These are phyloP conservation scores for Drosophila littoralis DNA, from an alignment of 1,140 invertebrate genomes.

Conservation along the genomic window DNA sequence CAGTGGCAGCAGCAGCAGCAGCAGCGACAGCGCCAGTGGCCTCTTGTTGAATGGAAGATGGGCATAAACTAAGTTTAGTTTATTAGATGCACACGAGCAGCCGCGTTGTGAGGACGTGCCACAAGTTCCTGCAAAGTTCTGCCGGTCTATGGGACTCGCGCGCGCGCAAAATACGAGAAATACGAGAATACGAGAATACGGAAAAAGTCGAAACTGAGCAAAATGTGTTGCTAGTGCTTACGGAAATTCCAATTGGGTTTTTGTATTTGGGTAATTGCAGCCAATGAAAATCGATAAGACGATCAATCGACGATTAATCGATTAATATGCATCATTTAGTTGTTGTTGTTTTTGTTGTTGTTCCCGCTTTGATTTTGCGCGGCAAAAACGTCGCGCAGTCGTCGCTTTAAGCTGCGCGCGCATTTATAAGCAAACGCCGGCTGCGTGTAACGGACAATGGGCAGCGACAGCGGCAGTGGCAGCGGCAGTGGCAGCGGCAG, in stretches of 20 bases:
- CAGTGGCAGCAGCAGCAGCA: constrained; percentile 19
- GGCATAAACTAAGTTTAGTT: constrained; percentile 64
- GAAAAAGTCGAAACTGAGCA: background rate
- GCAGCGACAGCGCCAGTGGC: constrained; percentile 25
- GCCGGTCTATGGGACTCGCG: constrained; percentile 20
- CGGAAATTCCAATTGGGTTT: constrained; percentile 2
- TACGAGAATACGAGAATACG: background rate
- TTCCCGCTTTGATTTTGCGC: constrained; percentile 18
- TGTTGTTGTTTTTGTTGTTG: constrained; percentile 30
- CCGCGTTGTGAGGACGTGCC: constrained; percentile 75
- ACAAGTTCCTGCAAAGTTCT: constrained; percentile 34
- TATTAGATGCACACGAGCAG: constrained; percentile 83
- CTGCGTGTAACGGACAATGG: constrained; percentile 28
- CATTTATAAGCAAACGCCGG: constrained; percentile 29
- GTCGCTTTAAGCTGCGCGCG: constrained; percentile 53
- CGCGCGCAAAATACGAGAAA: constrained; percentile 12
- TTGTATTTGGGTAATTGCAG: constrained; percentile 6
- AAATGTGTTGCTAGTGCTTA: constrained; percentile 19
- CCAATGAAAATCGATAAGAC: too few species aligned
- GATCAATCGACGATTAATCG: background rate
- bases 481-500: background rate
- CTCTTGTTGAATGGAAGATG: constrained; percentile 58
- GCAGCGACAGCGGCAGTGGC: background rate
- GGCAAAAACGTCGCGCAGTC: constrained; percentile 44
- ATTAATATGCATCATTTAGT: background rate